phyloP scores from a whole-genome alignment of 1,140 invertebrate species.

The Drosophila pseudoananassae region DNA sequence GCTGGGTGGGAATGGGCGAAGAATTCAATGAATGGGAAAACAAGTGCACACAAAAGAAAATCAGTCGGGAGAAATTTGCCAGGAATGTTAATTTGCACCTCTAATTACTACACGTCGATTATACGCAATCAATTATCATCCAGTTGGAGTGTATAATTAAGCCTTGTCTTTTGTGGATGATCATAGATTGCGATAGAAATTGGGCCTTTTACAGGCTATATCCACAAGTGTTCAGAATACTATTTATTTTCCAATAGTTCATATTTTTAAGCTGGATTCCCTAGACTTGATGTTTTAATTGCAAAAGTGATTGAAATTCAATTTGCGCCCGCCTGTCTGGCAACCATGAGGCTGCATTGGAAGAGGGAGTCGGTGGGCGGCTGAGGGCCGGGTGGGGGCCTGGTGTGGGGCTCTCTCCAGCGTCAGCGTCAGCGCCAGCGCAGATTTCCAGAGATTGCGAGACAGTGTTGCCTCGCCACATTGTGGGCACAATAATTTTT shows the following conservation, averaged over 20 bases:
- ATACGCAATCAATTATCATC: constrained; percentile 20
- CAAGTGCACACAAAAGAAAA: constrained; percentile 30
- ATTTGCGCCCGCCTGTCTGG: constrained; percentile 1
- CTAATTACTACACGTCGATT: constrained; percentile 30
- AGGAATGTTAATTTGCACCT: constrained; percentile 28
- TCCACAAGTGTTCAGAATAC: not conserved
- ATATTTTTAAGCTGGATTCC: too few species aligned
- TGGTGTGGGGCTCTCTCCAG: constrained; percentile 35
- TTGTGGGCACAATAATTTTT: constrained; percentile 70
- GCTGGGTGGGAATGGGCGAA: constrained; percentile 32
- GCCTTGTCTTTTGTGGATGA: not conserved
- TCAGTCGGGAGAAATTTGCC: constrained; percentile 2
- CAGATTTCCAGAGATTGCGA: constrained; percentile 56
- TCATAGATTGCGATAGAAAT: not conserved
- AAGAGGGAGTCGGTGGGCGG: not conserved
- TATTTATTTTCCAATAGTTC: not conserved
- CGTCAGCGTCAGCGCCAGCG: constrained; percentile 51
- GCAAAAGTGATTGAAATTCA: constrained; percentile 1
- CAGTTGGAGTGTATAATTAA: constrained; percentile 20
- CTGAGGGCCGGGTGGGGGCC: not conserved
- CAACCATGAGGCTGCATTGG: not conserved
- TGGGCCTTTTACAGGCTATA: too few species aligned
- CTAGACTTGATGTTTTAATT: not conserved
- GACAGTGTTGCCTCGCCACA: constrained; percentile 40
- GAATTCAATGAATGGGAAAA: constrained; percentile 51